A percentile compares a stretch with the other conserved stretches of the same genome.
Evolutionary conservation across 2,888 invertebrate genomes (phyloP).

Genomic region (Pomacea canaliculata): DNA sequence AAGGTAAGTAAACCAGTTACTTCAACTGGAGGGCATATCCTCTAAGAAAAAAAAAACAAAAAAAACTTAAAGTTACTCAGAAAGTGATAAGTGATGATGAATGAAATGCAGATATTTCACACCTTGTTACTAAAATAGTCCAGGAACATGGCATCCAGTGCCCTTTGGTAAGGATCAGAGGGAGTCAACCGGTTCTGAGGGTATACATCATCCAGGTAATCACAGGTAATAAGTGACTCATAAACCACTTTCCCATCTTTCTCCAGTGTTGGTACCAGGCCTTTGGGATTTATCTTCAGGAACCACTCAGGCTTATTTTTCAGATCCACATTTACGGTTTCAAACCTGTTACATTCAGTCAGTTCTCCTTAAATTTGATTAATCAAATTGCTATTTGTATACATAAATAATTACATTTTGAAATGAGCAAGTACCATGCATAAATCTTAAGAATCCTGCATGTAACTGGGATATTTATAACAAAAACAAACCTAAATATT

Average conservation of each 20-base stretch:
- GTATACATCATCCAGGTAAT: slow-evolving; percentile 75
- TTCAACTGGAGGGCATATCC: no score
- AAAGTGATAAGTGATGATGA: no score
- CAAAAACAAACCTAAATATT: no score
- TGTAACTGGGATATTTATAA: no score
- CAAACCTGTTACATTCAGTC: slow-evolving; percentile 60
- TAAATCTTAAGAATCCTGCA: no score
- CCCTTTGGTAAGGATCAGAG: slow-evolving; percentile 67
- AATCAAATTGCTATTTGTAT: no score
- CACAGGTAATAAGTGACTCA: slow-evolving; percentile 74
- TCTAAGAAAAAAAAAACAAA: no score
- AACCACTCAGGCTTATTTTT: slow-evolving; percentile 73
- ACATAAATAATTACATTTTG: no score
- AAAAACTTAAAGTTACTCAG: no score
- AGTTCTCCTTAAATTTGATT: no score
- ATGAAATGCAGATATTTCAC: neutral
- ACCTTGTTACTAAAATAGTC: slow-evolving; percentile 54
- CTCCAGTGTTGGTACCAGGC: slow-evolving; percentile 71
- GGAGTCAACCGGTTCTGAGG: slow-evolving; percentile 73
- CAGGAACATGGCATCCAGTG: slow-evolving; percentile 55
- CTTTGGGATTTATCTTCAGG: slow-evolving; percentile 71
- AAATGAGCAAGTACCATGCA: no score
- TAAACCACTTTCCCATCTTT: slow-evolving; percentile 72
- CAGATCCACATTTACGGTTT: slow-evolving; percentile 73
- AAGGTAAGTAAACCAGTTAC: no score